Base-by-base conservation (phyloP, 2,113 vertebrate genomes). In the Neoarius graeffei region DNA sequence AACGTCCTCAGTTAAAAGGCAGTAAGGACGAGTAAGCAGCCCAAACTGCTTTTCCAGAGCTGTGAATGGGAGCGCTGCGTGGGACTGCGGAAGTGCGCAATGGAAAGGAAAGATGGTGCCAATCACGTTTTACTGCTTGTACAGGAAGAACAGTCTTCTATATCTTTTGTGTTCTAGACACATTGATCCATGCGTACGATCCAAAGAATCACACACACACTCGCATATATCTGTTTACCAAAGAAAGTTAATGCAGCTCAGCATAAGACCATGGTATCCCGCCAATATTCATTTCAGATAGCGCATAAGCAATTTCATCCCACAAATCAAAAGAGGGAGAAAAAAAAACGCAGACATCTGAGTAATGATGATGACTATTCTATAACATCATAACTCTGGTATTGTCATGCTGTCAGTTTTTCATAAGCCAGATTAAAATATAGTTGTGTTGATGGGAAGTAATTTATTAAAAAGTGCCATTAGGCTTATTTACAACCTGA, bases 341-440 rank as follows among this genome's bases (percentile, higher is more conserved):
- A 94, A 94, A 93, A 56, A 79, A 79, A n/a, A 23, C 10, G 9
- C 77, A 95, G 94, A 95, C 93, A 93, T 91, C 93, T 92, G 93
- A 91, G 92, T 93, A 92, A 94, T 95, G 93, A 94, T 95, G 94
- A 94, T 95, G 94, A 86, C 86, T 94, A 95, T 95, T 95, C 94
- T 91, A 94, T 95, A 95, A 93, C 89, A 93, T 94, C 95, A 95
- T 94, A 93, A 96, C 95, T 95, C 94, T 94, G 92, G 93, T 94
- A 93, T 93, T 96, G 95, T 95, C 94, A 93, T 95, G 93, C 89
- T 93, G 94, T 95, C 94, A 94, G 88, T 95, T 88, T 95, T 95
- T 95, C 94, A 94, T 94, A 94, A 93, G 94, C 92, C 92, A 93
- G 93, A 95, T 95, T 95, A 95, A 94, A 95, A 95, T 94, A 95